Evolutionary conservation across 2,888 invertebrate species (phyloP).

Genomic region (Adelognathus sp.): DNA sequence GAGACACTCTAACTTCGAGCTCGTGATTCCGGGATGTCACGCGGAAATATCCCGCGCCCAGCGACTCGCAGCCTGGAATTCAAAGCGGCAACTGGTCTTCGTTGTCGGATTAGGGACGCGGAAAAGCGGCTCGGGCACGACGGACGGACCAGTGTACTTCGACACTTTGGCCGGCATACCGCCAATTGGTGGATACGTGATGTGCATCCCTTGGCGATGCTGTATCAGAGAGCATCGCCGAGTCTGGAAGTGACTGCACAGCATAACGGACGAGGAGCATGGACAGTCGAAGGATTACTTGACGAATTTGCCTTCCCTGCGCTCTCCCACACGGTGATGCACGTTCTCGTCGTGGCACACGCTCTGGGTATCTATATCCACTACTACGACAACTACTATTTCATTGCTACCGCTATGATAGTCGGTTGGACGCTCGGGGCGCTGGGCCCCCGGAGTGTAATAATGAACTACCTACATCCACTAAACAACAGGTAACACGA

Average conservation of each 20-base stretch:
- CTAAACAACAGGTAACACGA: constrained; percentile 70
- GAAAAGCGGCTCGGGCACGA: constrained; percentile 29
- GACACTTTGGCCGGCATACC: constrained; percentile 59
- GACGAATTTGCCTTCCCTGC: constrained; percentile 1
- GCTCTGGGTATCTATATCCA: constrained; percentile 15
- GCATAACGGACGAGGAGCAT: not conserved
- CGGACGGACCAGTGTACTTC: constrained; percentile 47
- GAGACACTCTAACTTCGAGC: not conserved
- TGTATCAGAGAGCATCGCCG: not conserved
- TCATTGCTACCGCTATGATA: constrained; percentile 20
- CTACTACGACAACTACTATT: constrained; percentile 16
- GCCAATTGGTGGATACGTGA: constrained; percentile 72
- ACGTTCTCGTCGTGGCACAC: constrained; percentile 22
- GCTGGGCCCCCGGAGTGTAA: constrained; percentile 67
- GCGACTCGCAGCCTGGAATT: not conserved
- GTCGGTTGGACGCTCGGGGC: constrained; percentile 25
- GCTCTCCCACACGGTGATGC: constrained; percentile 33
- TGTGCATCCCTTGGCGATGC: constrained; percentile 66
- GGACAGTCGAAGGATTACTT: constrained; percentile 25
- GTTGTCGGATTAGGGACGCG: constrained; percentile 47
- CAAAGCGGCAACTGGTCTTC: not conserved
- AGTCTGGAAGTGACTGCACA: not conserved
- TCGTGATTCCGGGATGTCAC: not conserved
- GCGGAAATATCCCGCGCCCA: not conserved
- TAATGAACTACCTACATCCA: constrained; percentile 72